Base-by-base conservation (phyloP, 2,113 vertebrate species). In the Hydrolagus affinis region DNA sequence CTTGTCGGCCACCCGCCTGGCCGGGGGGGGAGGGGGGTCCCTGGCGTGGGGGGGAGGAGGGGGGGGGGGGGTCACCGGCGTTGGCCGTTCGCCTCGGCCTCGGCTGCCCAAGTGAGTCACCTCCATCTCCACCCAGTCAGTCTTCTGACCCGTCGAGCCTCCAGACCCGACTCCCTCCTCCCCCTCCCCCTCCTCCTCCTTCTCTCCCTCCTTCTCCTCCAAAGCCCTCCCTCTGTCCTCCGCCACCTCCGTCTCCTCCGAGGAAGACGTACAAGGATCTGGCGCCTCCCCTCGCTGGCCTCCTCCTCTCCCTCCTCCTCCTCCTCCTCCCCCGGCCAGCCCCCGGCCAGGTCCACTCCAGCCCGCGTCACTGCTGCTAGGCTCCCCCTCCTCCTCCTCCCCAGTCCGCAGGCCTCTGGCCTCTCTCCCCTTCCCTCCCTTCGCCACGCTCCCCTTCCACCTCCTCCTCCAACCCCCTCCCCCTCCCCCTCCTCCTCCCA, bases 1-100 rank as follows among this genome's bases (percentile, higher is more conserved):
- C 92, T 92, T 0, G 88, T 90, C 0, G 96, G 93, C 62, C 97
- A 95, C 96, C 96, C 28, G 7, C 72, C n/a, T 68, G 21, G 12
- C 87, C 86, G 86, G 86, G 78, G 86, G 86, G 3, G 87, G 85
- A 87, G 87, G 71, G 56, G 74, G 17, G 85, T 78, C 68, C 57
- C 70, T 72, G 86, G 88, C 86, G 87, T 86, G 80, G 87, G 86
- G 3, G 86, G 86, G 87, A 87, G 76, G 32, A 64, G 17, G 85
- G 87, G 87, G 88, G 88, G 87, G 86, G 28, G 87, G 86, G 87
- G 87, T 89, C 89, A 89, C 89, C 86, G 0, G 71, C 21, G 32
- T 44, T 75, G 14, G 17, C 30, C 15, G 15, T 17, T 17, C 44
- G 57, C 9, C 17, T 56, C 17, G n/a, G n/a, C n/a, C n/a, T n/a